A percentile compares a stretch with the other conserved stretches of the same genome.
These are phyloP conservation scores for Drosophila elegans DNA, from an alignment of 1,140 invertebrate genomes.

Conservation along the genomic window DNA sequence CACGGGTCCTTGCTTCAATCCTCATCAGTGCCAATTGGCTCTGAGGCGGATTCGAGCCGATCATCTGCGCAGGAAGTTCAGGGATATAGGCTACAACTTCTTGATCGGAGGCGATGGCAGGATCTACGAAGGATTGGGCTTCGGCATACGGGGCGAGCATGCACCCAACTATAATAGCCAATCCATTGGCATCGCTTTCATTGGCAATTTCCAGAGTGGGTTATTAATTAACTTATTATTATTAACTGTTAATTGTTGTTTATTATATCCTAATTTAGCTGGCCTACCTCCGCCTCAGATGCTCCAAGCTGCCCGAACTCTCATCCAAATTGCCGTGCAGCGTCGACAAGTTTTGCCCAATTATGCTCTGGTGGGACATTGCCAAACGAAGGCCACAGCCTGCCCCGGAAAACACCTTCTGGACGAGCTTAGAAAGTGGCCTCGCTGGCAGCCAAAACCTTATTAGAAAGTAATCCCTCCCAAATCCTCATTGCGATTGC, in stretches of 20 bases:
- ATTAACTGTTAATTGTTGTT: too few relatives aligned
- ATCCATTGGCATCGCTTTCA: conserved; percentile 88
- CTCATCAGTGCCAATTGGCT: conserved; percentile 79
- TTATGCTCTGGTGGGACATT: conserved; percentile 35
- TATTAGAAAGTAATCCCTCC: neutral
- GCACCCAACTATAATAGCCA: conserved; percentile 88
- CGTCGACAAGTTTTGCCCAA: conserved; percentile 34
- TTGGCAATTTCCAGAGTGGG: conserved; percentile 85
- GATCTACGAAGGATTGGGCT: conserved; percentile 85
- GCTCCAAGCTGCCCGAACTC: conserved; percentile 86
- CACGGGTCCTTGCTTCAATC: conserved; percentile 24
- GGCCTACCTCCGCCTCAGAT: conserved; percentile 86
- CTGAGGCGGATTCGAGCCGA: conserved; percentile 88
- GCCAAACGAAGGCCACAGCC: conserved; percentile 40
- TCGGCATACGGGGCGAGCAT: conserved; percentile 89
- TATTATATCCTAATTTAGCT: neutral
- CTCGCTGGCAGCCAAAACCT: conserved; percentile 29
- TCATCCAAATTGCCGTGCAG: conserved; percentile 85
- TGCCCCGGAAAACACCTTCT: conserved; percentile 38
- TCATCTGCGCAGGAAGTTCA: conserved; percentile 87
- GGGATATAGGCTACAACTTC: conserved; percentile 90
- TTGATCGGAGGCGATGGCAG: conserved; percentile 86
- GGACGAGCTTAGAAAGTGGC: conserved; percentile 34
- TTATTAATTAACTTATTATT: too few relatives aligned
- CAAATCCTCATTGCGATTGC: too few relatives aligned